Evolutionary conservation across 2,113 vertebrate genomes (phyloP), one percentile per base, ranked within the genome.

Genomic region (Sinocyclocheilus anshuiensis): DNA sequence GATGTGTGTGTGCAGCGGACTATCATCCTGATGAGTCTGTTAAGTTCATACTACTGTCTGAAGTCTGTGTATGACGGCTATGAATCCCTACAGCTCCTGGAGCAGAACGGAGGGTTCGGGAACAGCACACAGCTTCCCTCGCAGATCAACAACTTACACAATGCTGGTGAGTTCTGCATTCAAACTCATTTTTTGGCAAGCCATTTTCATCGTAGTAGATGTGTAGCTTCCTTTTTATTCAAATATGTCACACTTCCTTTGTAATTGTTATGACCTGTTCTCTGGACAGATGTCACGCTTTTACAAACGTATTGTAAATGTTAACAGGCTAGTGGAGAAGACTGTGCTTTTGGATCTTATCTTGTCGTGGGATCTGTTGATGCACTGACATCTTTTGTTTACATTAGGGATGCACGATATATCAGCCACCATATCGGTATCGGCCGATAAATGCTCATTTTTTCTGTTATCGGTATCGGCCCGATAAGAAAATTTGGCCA

Each of bases 41-140:
- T 95, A 89, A 93, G 91, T 80, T 72, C 93, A 0, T 94, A 94
- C 86, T 92, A 94, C 90, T 94, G 92, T 82, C 93, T 93, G 93
- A 94, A 93, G 71, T 92, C 93, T 0, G 42, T 89, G 90, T 85
- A 92, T 84, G 85, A 91, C 11, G 91, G 93, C 1, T 94, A 87
- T 94, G 94, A 91, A 91, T 94, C 84, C 89, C 79, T 89, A 84
- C 93, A 99, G 98, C 96, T 99, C 53, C 93, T 99, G 93, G 97
- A 99, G 88, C 98, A 99, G 93, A 98, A 99, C 1, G 98, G 97
- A 90, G 97, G 98, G 7, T 98, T 96, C 20, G 97, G 97, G 57
- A 98, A 96, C 0, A 94, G 93, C 53, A 92, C 93, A 5, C 96
- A 95, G 88, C 94, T 93, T 13, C 90, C 93, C 15, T 94, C 95